Conservation (phyloP, 2,888 invertebrate genomes). For the Anthoptus insignis region DNA sequence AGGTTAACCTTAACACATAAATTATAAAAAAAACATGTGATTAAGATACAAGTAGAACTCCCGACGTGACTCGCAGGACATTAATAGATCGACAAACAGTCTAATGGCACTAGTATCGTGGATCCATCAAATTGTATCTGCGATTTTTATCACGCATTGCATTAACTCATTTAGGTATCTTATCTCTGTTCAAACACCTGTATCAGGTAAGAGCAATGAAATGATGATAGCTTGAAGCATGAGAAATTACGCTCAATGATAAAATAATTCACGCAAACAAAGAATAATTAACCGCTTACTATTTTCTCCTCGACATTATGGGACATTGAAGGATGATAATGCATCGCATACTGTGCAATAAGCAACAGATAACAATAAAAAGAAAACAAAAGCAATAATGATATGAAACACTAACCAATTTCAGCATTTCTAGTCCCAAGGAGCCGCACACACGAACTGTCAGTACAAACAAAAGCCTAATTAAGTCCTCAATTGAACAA, state of each 20-base stretch:
- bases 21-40: slow-evolving; percentile 12
- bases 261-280: slow-evolving; percentile 30
- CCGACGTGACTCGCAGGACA: slow-evolving; percentile 19
- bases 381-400: slow-evolving; percentile 53
- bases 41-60: slow-evolving; percentile 12
- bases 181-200: slow-evolving; percentile 24
- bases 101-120: slow-evolving; percentile 18
- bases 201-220: slow-evolving; percentile 25
- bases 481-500: slow-evolving; percentile 77
- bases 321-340: too few species aligned
- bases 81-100: slow-evolving; percentile 27
- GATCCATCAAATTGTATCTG: slow-evolving; percentile 19
- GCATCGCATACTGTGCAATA: background rate
- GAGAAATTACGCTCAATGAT: slow-evolving; percentile 34
- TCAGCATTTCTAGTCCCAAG: slow-evolving; percentile 74
- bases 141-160: slow-evolving; percentile 31
- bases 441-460: slow-evolving; percentile 58
- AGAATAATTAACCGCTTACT: slow-evolving; percentile 1
- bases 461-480: slow-evolving; percentile 65
- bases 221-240: slow-evolving; percentile 26
- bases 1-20: slow-evolving; percentile 15
- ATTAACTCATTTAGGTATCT: slow-evolving; percentile 37
- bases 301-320: background rate
- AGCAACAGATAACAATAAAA: slow-evolving; percentile 34
- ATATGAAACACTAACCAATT: slow-evolving; percentile 71